Evolutionary conservation across 2,797 vertebrate species (phyloP).

Genomic region (Glyptemys insculpta): DNA sequence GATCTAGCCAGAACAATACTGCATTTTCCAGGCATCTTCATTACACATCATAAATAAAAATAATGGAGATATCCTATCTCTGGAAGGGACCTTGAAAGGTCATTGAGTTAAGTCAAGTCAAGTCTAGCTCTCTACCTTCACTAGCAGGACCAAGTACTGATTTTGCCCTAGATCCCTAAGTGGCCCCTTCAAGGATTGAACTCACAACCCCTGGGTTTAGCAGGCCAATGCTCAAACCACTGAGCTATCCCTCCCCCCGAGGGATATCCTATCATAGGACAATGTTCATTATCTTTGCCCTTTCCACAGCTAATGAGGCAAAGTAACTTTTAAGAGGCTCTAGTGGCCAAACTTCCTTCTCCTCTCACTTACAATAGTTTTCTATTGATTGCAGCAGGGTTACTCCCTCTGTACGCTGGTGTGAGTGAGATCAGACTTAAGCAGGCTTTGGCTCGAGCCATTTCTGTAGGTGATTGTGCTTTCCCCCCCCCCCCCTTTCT

Average conservation of each 20-base stretch:
- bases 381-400: neutral
- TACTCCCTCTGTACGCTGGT: neutral
- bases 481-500: neutral
- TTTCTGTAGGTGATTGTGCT: neutral
- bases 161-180: no score
- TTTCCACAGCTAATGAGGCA: neutral
- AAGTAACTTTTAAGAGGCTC: neutral
- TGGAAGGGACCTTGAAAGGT: no score
- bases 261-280: neutral
- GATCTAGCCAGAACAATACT: neutral
- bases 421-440: neutral
- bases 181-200: no score
- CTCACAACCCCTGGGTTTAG: no score
- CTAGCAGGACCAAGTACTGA: no score
- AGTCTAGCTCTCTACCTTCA: no score
- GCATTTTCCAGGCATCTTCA: neutral
- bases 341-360: neutral
- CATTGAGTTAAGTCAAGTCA: no score
- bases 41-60: neutral
- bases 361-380: neutral
- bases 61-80: no score
- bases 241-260: no score
- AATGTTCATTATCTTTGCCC: neutral
- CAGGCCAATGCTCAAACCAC: no score
- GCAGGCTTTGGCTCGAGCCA: neutral